Conservation (phyloP, 2,888 invertebrate genomes). For the Amaurobius ferox region DNA sequence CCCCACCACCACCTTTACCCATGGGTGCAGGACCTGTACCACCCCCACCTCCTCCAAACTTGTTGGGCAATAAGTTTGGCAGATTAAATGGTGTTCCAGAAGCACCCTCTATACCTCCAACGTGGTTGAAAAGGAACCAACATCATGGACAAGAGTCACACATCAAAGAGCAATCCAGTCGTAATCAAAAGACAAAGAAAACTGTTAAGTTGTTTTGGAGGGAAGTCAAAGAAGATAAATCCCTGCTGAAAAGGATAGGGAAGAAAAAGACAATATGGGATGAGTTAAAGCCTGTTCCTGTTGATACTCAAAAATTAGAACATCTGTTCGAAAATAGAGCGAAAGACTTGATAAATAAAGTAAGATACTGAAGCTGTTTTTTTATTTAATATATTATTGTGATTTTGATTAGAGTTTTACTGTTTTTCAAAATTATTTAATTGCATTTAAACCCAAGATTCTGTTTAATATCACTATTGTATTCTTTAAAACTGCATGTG, state of each 20-base stretch:
- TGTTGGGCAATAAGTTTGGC: background rate
- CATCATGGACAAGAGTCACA: constrained; percentile 27
- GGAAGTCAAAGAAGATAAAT: constrained; percentile 81
- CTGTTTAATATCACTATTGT: no score
- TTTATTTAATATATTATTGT: no score
- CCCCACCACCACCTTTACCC: constrained; percentile 63
- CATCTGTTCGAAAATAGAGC: constrained; percentile 97
- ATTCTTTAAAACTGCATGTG: no score
- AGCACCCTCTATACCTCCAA: constrained; percentile 29
- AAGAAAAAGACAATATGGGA: constrained; percentile 86
- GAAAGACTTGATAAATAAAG: constrained; percentile 82
- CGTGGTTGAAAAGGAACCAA: constrained; percentile 58
- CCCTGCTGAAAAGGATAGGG: constrained; percentile 75
- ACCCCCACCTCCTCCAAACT: constrained; percentile 52
- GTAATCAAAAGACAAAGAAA: constrained; percentile 85
- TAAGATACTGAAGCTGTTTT: constrained; percentile 14
- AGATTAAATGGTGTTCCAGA: constrained; percentile 1
- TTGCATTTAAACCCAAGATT: no score
- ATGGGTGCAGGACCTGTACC: constrained; percentile 40
- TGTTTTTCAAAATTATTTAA: no score
- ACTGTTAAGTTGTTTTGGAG: constrained; percentile 99
- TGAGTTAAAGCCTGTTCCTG: constrained; percentile 87
- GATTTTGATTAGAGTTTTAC: no score
- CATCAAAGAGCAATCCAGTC: background rate
- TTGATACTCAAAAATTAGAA: constrained; percentile 95